phyloP scores from a whole-genome alignment of 2,797 vertebrate species.

The Onychomys leucogaster region DNA sequence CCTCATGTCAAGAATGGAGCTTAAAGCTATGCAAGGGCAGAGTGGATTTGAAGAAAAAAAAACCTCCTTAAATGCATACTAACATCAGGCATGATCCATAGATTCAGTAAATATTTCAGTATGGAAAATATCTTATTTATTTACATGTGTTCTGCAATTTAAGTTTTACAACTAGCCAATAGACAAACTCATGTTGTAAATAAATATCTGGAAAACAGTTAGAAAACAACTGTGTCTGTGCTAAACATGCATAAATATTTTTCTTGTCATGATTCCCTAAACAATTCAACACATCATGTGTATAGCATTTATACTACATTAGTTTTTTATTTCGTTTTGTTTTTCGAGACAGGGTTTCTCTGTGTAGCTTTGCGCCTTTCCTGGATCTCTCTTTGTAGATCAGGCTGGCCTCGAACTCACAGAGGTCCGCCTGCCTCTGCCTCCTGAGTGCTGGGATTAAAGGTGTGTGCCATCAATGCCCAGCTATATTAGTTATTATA shows the following conservation, averaged over 20 bases:
- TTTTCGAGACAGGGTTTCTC: too few relatives aligned
- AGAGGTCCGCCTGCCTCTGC: too few relatives aligned
- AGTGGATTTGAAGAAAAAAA: not conserved
- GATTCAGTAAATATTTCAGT: not conserved
- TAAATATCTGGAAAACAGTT: not conserved
- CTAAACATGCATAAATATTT: not conserved
- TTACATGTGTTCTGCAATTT: not conserved
- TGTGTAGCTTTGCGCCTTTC: too few relatives aligned
- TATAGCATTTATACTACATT: not conserved
- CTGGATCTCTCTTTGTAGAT: too few relatives aligned
- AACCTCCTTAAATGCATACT: not conserved
- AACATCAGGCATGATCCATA: not conserved
- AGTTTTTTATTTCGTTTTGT: too few relatives aligned
- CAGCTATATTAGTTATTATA: not conserved
- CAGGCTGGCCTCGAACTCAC: too few relatives aligned
- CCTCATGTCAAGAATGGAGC: not conserved
- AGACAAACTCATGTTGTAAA: not conserved
- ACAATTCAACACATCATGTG: not conserved
- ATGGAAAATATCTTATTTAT: not conserved
- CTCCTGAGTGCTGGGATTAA: too few relatives aligned
- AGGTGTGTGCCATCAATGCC: too few relatives aligned
- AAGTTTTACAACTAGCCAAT: not conserved
- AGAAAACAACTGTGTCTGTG: not conserved
- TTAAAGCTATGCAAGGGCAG: not conserved
- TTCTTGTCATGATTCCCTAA: not conserved